These are phyloP conservation scores for Manis javanica DNA, from an alignment of 2,797 vertebrate genomes.

Conservation along the genomic window DNA sequence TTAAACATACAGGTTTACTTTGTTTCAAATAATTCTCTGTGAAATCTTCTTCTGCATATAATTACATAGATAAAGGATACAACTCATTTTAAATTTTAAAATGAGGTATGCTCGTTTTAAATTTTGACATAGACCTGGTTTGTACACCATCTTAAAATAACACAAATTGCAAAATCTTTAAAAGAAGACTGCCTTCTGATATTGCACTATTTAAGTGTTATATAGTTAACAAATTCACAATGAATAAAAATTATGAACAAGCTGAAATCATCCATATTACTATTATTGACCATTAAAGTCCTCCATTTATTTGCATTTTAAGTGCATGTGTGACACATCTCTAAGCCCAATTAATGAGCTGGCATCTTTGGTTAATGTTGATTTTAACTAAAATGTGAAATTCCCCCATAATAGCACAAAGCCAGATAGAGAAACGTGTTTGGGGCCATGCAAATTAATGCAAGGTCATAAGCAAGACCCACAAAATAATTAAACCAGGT, in stretches of 20 bases:
- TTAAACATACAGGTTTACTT: neutral
- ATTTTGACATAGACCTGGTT: slow-evolving; percentile 53
- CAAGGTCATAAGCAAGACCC: slow-evolving; percentile 75
- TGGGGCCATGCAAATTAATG: slow-evolving; percentile 73
- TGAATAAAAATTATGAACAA: slow-evolving; percentile 60
- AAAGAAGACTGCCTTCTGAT: neutral
- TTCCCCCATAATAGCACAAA: slow-evolving; percentile 65
- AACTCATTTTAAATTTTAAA: slow-evolving; percentile 40
- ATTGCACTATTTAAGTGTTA: neutral
- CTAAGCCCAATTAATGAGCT: slow-evolving; percentile 74
- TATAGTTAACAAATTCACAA: slow-evolving; percentile 41
- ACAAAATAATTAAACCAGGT: slow-evolving; percentile 82
- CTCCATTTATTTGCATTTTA: slow-evolving; percentile 71
- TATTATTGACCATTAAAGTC: slow-evolving; percentile 58
- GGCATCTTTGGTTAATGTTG: slow-evolving; percentile 71
- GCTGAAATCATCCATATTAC: slow-evolving; percentile 43
- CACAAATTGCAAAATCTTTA: slow-evolving; percentile 16
- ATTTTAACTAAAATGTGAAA: slow-evolving; percentile 77
- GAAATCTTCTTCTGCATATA: neutral
- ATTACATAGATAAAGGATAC: neutral
- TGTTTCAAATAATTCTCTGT: neutral
- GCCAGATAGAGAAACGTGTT: slow-evolving; percentile 75
- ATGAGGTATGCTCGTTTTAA: neutral
- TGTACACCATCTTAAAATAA: neutral
- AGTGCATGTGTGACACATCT: slow-evolving; percentile 52